Conservation (phyloP, 2,797 vertebrate genomes). For the Spea hammondii region DNA sequence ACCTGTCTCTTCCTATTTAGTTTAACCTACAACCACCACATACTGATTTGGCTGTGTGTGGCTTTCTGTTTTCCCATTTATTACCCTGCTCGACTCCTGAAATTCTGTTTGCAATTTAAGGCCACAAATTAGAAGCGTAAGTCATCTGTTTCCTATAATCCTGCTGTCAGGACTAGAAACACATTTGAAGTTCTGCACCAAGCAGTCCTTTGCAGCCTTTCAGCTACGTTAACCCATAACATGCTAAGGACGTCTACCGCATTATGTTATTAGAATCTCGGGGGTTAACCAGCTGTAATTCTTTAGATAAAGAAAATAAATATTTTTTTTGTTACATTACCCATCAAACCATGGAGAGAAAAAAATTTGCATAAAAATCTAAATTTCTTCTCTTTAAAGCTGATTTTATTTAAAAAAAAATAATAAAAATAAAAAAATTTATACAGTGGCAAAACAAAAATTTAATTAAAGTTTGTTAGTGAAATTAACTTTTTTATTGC, state of each 20-base stretch:
- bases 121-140: conserved; percentile 98
- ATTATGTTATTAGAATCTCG: background rate
- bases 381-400: no score
- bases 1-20: conserved; percentile 85
- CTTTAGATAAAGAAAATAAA: no score
- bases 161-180: conserved; percentile 90
- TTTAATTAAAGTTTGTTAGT: no score
- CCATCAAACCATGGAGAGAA: no score
- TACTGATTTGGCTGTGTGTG: conserved; percentile 82
- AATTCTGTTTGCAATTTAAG: conserved; percentile 99
- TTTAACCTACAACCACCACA: conserved; percentile 84
- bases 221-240: conserved; percentile 67
- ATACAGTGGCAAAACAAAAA: no score
- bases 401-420: no score
- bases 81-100: conserved; percentile 90
- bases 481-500: no score
- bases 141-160: conserved; percentile 99
- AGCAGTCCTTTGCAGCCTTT: conserved; percentile 67
- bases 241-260: background rate
- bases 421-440: no score
- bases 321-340: no score
- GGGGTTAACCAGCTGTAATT: background rate
- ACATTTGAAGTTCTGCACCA: conserved; percentile 76
- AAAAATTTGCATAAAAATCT: no score
- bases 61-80: conserved; percentile 84